Evolutionary conservation across 1,140 invertebrate genomes (phyloP), one percentile per base, ranked within the genome.

Genomic region (Aphaenogaster floridana): DNA sequence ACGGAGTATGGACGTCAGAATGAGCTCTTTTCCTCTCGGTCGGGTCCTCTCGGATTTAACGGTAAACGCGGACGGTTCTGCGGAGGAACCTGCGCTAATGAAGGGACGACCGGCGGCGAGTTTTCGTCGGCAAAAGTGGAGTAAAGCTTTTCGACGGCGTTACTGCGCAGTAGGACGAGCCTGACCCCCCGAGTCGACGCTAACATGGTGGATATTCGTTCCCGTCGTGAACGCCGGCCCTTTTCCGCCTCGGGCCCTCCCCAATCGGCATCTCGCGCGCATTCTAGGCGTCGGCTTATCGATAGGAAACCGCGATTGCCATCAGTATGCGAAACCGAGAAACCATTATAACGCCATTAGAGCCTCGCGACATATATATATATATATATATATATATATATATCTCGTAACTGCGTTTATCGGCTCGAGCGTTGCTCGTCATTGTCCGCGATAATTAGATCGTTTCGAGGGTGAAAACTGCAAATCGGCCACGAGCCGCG

Each of bases 101-200:
- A 69, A 50, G 36, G 57, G 54, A 68, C 64, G 9, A 77, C 34
- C 17, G 28, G 28, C 42, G 57, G 28, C 8, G 9, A 45, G 4
- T n/a, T 57, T 69, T 54, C 48, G 50, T 54, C 48, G 34, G 11
- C 21, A 36, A 50, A 86, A 79, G 84, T 87, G 15, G 64, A 86
- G 54, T 57, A 66, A 3, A 57, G 61, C 63, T 78, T 89, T 80
- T 86, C 64, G 76, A 50, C 66, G 66, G 61, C 34, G 86, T 87
- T 50, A 80, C 88, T 90, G 88, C 89, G 89, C 89, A 90, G 89
- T 90, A 90, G 86, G 79, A 64, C 86, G 68, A 48, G 39, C 54
- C 54, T 84, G 50, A 72, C 69, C 69, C 80, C 89, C 66, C 48
- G 74, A 45, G 34, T 57, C 88, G 61, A 88, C 74, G 68, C 86